Base-by-base conservation (phyloP, 2,888 invertebrate genomes). In the Protonemura montana region DNA sequence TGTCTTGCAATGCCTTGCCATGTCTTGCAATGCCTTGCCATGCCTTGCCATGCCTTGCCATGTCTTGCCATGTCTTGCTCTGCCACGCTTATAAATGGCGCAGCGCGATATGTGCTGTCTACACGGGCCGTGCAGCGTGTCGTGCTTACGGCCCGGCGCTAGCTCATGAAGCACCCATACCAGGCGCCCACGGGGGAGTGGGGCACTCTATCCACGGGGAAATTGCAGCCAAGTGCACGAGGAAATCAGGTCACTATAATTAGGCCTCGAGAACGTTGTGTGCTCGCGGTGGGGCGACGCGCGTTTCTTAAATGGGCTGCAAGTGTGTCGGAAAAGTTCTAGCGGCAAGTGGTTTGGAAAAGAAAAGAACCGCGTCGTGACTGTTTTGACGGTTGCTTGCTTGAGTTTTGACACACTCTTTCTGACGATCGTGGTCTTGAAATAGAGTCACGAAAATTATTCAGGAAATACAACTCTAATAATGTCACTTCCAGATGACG, bases 171-270 rank as follows among this genome's bases (percentile, higher is more conserved):
- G 59, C 59, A 59, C 59, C 59, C 59, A n/a, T n/a, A n/a, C 59
- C 13, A 13, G 59, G 35, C 59, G 16, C 59, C 59, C 5, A 41
- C 41, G 59, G 21, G 59, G 59, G 59, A 42, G 21, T 25, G 82
- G 82, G 35, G 82, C 41, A 41, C 82, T 6, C 35, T 25, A 59
- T 21, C 25, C 35, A 82, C 35, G 42, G 26, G 41, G 35, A 82
- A 82, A 21, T 21, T 59, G 59, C 59, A 59, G 59, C 21, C 59
- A 59, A 59, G 59, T 59, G 59, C 59, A 59, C 59, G 59, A 82
- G 30, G 26, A 82, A 82, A 82, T 41, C 82, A 82, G 82, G 82
- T 82, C 82, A 82, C 30, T 21, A 41, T 13, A 82, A 82, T 82
- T 82, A 82, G 42, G 82, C 82, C 82, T 10, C 59, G 21, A 59